Percentiles rank a stretch among this genome's conserved stretches.
These are phyloP conservation scores for Limnephilus lunatus DNA, from an alignment of 2,888 invertebrate genomes.

Conservation along the genomic window DNA sequence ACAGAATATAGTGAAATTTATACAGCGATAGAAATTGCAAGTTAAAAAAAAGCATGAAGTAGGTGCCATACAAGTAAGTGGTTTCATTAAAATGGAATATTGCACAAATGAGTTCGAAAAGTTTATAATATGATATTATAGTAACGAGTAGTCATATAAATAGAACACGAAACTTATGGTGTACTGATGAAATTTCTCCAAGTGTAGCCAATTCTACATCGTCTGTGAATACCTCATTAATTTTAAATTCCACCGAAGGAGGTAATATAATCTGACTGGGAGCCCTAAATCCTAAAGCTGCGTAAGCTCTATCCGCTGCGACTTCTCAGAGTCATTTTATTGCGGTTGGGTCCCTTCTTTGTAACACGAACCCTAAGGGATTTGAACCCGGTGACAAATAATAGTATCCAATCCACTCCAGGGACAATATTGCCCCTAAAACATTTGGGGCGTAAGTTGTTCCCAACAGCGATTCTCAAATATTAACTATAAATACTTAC, in stretches of 20 bases:
- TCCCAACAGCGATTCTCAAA: background rate
- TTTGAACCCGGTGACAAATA: conserved; percentile 16
- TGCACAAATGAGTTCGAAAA: no score
- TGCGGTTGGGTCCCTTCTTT: conserved; percentile 46
- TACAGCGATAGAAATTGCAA: no score
- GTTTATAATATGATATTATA: no score
- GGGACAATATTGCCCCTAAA: conserved; percentile 31
- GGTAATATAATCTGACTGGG: conserved; percentile 15
- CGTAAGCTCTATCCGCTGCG: background rate
- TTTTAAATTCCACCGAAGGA: background rate
- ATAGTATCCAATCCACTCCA: conserved; percentile 24
- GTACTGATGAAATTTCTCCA: background rate
- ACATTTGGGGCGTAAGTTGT: conserved; percentile 17
- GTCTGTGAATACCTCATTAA: background rate
- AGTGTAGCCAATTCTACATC: background rate
- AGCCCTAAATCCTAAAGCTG: background rate
- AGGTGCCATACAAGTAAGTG: no score
- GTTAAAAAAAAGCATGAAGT: no score
- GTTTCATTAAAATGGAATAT: no score
- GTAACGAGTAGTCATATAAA: no score
- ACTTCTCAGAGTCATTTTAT: conserved; percentile 45
- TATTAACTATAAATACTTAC: no score
- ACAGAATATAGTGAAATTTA: no score
- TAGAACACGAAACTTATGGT: no score
- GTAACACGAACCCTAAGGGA: conserved; percentile 49